Conservation (phyloP, 1,140 invertebrate genomes). For the Drosophila pectinifera region DNA sequence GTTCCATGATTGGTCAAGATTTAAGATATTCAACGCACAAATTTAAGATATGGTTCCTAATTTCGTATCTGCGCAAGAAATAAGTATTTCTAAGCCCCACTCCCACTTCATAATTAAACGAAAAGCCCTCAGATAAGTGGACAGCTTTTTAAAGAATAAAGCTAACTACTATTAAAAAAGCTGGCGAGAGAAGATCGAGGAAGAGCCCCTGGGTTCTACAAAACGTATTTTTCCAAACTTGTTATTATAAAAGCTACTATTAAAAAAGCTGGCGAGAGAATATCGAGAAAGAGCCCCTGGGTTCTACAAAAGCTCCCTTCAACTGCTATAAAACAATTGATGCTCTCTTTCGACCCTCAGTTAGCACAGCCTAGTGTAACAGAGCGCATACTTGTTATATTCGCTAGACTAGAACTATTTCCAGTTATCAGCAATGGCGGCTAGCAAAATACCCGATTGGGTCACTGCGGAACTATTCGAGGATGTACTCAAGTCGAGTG, state of each 20-base stretch:
- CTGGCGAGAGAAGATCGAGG: slow-evolving; percentile 9
- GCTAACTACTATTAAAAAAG: neutral
- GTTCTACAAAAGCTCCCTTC: slow-evolving; percentile 20
- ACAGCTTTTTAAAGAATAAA: neutral
- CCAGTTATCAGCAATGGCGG: slow-evolving; percentile 28
- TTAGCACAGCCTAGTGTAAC: neutral
- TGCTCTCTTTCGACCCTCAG: slow-evolving; percentile 1
- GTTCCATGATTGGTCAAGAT: too few species aligned
- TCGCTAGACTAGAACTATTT: neutral
- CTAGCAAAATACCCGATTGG: slow-evolving; percentile 56
- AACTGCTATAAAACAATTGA: slow-evolving; percentile 17
- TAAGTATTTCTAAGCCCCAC: too few species aligned
- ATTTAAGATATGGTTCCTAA: too few species aligned
- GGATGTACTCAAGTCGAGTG: slow-evolving; percentile 52
- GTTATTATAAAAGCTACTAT: neutral
- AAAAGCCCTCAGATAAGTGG: too few species aligned
- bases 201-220: neutral
- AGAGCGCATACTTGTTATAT: slow-evolving; percentile 1
- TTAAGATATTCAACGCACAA: too few species aligned
- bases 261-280: slow-evolving; percentile 2
- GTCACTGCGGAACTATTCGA: slow-evolving; percentile 60
- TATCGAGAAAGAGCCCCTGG: neutral
- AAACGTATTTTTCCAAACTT: neutral
- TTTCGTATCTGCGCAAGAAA: too few species aligned
- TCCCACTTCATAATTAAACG: too few species aligned